Percentiles rank a stretch among this genome's conserved stretches.
Conservation (phyloP, 2,113 vertebrate genomes). For the Spermophilus dauricus region DNA sequence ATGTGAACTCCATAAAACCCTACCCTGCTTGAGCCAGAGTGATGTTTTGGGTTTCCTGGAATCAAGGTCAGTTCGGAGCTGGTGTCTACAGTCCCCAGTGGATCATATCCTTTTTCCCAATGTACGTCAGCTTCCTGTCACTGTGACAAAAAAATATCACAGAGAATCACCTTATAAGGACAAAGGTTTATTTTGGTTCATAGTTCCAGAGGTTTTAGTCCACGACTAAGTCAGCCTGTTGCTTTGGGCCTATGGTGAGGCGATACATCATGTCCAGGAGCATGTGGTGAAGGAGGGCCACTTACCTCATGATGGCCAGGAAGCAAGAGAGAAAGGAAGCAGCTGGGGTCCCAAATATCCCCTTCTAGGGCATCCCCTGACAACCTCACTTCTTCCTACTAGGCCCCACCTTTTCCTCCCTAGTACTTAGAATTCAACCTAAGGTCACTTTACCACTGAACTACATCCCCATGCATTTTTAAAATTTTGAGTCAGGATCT, state of each 20-base stretch:
- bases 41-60: neutral
- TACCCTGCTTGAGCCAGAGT: neutral
- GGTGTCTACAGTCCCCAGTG: neutral
- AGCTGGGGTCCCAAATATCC: neutral
- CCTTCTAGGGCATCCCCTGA: neutral
- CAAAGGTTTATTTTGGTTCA: neutral
- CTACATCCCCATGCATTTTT: no score
- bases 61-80: neutral
- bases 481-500: no score
- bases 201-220: neutral
- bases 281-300: neutral
- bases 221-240: no score
- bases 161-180: neutral
- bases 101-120: neutral
- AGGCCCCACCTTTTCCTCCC: no score
- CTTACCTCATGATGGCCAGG: neutral
- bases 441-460: no score
- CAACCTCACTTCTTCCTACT: neutral
- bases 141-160: neutral
- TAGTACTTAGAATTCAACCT: no score
- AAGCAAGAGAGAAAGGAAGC: neutral
- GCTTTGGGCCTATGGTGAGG: no score
- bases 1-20: no score
- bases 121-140: neutral
- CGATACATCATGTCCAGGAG: neutral